Conservation (phyloP, 2,888 invertebrate genomes). For the Dermolepida albohirtum region DNA sequence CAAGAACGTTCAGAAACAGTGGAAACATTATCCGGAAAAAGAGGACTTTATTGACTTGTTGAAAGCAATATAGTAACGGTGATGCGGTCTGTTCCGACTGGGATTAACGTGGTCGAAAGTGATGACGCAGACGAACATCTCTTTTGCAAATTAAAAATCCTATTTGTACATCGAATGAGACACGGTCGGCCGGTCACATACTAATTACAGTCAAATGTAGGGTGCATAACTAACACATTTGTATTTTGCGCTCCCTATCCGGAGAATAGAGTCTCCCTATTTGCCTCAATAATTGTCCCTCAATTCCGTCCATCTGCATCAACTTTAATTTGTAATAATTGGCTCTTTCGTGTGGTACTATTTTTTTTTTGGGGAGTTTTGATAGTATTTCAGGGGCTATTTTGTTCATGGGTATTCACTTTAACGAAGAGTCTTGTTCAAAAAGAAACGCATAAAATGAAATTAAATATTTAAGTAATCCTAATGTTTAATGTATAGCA, state of each 20-base stretch:
- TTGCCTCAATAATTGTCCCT: constrained; percentile 35
- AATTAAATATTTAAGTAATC: neutral
- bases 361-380: constrained; percentile 2
- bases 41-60: constrained; percentile 37
- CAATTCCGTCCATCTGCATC: constrained; percentile 40
- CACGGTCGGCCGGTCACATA: constrained; percentile 35
- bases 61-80: constrained; percentile 24
- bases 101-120: constrained; percentile 24
- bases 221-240: constrained; percentile 42
- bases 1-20: constrained; percentile 23
- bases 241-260: constrained; percentile 33
- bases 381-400: constrained; percentile 9
- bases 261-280: constrained; percentile 15
- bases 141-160: constrained; percentile 38
- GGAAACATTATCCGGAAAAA: constrained; percentile 29
- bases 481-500: neutral
- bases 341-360: constrained; percentile 26
- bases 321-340: constrained; percentile 41
- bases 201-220: constrained; percentile 41
- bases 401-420: neutral
- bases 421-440: neutral
- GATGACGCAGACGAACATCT: constrained; percentile 38
- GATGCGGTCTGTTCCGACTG: constrained; percentile 5
- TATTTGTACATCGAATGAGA: constrained; percentile 40
- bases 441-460: neutral